Conservation (phyloP, 1,140 invertebrate genomes). For the Ephestia elutella region DNA sequence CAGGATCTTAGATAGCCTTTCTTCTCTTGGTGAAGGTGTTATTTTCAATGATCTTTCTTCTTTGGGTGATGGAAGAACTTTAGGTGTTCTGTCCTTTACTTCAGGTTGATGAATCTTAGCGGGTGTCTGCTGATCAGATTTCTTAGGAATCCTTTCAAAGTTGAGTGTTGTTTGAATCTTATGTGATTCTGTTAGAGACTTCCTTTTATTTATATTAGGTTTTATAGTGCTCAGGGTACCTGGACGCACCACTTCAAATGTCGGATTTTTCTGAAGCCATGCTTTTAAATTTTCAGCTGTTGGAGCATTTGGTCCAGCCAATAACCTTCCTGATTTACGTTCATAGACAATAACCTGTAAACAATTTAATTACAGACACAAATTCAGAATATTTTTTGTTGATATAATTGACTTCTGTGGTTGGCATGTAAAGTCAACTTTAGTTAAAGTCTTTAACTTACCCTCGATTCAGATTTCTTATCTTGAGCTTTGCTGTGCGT, state of each 20-base stretch:
- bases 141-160: constrained; percentile 57
- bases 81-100: constrained; percentile 14
- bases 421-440: too few relatives aligned
- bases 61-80: constrained; percentile 35
- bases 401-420: too few relatives aligned
- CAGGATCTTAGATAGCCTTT: background rate
- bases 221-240: constrained; percentile 72
- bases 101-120: constrained; percentile 20
- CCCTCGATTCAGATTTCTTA: constrained; percentile 73
- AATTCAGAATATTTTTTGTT: background rate
- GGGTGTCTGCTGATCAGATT: constrained; percentile 29
- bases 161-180: constrained; percentile 71
- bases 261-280: constrained; percentile 91
- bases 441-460: constrained; percentile 41
- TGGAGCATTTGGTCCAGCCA: constrained; percentile 86
- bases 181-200: constrained; percentile 35
- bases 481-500: constrained; percentile 40
- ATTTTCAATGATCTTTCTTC: constrained; percentile 25
- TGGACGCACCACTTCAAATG: constrained; percentile 86
- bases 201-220: constrained; percentile 46
- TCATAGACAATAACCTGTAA: constrained; percentile 85
- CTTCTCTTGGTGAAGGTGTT: background rate
- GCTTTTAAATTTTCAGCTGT: constrained; percentile 83
- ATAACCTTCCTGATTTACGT: constrained; percentile 82
- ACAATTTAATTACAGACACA: constrained; percentile 10